A percentile compares a stretch with the other conserved stretches of the same genome.
Evolutionary conservation across 2,113 vertebrate species (phyloP).

Genomic region (Canis aureus): DNA sequence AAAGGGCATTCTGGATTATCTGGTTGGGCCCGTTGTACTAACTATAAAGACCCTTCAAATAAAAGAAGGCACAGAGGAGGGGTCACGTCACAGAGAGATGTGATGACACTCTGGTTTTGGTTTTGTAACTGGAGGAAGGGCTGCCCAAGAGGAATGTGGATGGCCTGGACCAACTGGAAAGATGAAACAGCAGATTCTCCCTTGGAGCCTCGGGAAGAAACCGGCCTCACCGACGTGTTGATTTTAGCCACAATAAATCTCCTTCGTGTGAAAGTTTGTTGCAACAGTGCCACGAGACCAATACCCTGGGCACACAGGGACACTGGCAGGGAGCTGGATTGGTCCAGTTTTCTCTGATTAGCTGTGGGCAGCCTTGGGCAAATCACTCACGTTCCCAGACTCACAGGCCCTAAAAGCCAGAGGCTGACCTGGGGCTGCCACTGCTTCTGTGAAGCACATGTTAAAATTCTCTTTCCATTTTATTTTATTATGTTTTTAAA

Average conservation of each 20-base stretch:
- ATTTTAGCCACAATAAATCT: neutral
- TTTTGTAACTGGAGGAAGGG: neutral
- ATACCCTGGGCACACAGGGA: no score
- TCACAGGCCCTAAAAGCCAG: neutral
- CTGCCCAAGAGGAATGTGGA: rapidly evolving
- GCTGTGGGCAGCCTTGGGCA: neutral
- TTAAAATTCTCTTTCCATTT: neutral
- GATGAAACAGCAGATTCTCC: rapidly evolving
- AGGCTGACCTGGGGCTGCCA: neutral
- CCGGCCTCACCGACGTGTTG: neutral
- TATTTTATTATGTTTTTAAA: neutral
- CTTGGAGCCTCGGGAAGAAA: neutral
- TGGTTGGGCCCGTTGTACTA: neutral
- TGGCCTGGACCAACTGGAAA: neutral
- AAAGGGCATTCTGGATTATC: neutral
- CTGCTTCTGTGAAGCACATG: neutral
- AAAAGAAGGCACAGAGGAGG: neutral
- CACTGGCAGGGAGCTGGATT: no score
- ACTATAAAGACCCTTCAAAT: neutral
- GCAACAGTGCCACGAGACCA: neutral
- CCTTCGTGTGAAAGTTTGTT: neutral
- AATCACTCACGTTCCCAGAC: neutral
- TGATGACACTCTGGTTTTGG: no score
- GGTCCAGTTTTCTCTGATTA: neutral
- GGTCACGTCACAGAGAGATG: neutral